Conservation (phyloP, 1,140 invertebrate genomes). For the Papilio xuthus region DNA sequence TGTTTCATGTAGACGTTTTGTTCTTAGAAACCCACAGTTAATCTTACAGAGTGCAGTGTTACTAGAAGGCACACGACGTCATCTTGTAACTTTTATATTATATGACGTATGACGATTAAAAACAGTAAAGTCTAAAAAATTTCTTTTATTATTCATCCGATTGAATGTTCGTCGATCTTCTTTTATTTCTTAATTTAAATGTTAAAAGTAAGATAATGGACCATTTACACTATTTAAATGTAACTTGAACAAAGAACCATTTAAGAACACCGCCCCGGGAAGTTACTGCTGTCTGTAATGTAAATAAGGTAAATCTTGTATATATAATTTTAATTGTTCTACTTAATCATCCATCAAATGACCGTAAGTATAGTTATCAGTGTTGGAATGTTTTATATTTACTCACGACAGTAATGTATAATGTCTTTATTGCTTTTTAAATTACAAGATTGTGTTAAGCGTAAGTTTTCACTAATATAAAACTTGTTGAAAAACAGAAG, state of each 20-base stretch:
- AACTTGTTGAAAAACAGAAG: neutral
- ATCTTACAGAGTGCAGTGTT: too few species aligned
- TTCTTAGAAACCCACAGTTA: too few species aligned
- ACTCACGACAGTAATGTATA: conserved; percentile 28
- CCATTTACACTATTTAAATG: conserved; percentile 12
- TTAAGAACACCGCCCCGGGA: conserved; percentile 23
- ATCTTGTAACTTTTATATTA: too few species aligned
- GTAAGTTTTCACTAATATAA: neutral
- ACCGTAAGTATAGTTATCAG: conserved; percentile 23
- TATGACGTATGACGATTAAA: too few species aligned
- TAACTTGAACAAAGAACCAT: conserved; percentile 31
- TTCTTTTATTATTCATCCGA: too few species aligned
- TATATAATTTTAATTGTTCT: conserved; percentile 36
- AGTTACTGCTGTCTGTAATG: conserved; percentile 18
- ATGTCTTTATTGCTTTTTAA: conserved; percentile 22
- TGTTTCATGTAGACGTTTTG: too few species aligned
- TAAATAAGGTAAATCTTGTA: conserved; percentile 31
- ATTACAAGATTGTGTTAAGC: neutral
- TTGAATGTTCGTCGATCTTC: too few species aligned
- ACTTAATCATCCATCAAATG: conserved; percentile 34
- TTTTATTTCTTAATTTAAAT: neutral
- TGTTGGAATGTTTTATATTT: conserved; percentile 26
- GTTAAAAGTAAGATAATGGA: neutral
- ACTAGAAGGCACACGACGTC: too few species aligned
- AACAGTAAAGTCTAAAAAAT: too few species aligned